Base-by-base conservation (phyloP, 1,140 invertebrate species). In the Cyrtorhinus lividipennis region DNA sequence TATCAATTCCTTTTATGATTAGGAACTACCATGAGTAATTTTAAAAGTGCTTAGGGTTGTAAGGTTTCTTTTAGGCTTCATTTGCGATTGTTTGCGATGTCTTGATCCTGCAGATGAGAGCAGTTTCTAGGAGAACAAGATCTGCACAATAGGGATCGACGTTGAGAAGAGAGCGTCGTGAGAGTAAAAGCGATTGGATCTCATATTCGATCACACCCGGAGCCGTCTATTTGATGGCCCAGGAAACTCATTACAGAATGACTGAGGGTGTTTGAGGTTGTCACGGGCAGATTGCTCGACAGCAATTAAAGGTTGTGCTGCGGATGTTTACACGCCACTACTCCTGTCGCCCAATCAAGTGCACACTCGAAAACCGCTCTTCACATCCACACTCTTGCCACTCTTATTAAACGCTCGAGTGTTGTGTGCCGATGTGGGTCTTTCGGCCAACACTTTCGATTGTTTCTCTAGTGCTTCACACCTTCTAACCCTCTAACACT, bases 281-380 rank as follows among this genome's bases (percentile, higher is more conserved):
- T 59, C 58, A 59, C n/a, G 24, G 27, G 58, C 58, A 59, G 58
- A 59, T 59, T 59, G 58, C 24, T 59, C 58, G 58, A 59, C 58
- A 59, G 58, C 58, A 59, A 59, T 59, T 59, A 59, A 59, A 59
- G 58, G 25, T 30, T 59, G 58, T 59, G 27, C 24, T 30, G 12
- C 24, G 24, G 58, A 58, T 59, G 58, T 59, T 59, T 59, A 59
- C 58, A 13, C 24, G 23, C 24, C 58, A 27, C 58, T 59, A 59
- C 58, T 27, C 24, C 27, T 30, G 58, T 59, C 24, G 18, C 58
- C 48, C 58, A 59, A 59, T 59, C 58, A 59, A 59, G 58, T 59
- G 58, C 58, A 30, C 58, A 59, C 58, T 59, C 27, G 15, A 59
- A 44, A 44, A n/a, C 8, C 48, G 10, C 48, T 53, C 48, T 53